phyloP scores from a whole-genome alignment of 2,888 invertebrate species.

The Rhagophthalmus giganteus region DNA sequence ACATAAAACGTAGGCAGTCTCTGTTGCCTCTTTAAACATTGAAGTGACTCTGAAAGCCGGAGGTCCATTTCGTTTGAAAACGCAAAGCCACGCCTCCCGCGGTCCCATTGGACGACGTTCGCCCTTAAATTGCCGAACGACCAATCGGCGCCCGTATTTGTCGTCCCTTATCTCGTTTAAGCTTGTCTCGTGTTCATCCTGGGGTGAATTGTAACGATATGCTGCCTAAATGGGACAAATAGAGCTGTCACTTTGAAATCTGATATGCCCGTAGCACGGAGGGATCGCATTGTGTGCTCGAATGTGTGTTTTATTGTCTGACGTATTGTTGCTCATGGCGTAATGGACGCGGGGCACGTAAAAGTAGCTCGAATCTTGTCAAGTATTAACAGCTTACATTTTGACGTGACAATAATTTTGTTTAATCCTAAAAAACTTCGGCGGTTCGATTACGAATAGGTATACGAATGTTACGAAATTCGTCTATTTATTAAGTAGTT shows the following conservation, averaged over 20 bases:
- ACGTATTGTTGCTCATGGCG: conserved; percentile 25
- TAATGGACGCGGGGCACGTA: conserved; percentile 18
- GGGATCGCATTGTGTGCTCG: conserved; percentile 26
- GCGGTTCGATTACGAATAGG: too few relatives aligned
- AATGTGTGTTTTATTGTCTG: conserved; percentile 26
- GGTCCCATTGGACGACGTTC: conserved; percentile 27
- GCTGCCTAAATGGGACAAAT: conserved; percentile 48
- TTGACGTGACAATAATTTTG: conserved; percentile 12
- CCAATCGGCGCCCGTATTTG: conserved; percentile 28
- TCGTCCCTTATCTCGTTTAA: conserved; percentile 34
- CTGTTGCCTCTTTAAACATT: conserved; percentile 22
- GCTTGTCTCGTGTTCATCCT: conserved; percentile 38
- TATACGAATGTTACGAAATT: too few relatives aligned
- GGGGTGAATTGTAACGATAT: conserved; percentile 36
- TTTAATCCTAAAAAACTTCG: conserved; percentile 10
- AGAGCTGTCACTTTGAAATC: conserved; percentile 50
- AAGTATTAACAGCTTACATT: conserved; percentile 24
- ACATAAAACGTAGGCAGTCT: conserved; percentile 13
- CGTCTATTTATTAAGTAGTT: too few relatives aligned
- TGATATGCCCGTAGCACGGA: conserved; percentile 45
- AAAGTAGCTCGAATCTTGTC: conserved; percentile 15
- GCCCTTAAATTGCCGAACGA: conserved; percentile 21
- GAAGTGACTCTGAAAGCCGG: conserved; percentile 23
- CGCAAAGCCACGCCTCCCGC: conserved; percentile 26
- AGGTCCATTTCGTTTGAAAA: conserved; percentile 27